A percentile compares a stretch with the other conserved stretches of the same genome.
Conservation (phyloP, 1,140 invertebrate species). For the Ectropis grisescens region DNA sequence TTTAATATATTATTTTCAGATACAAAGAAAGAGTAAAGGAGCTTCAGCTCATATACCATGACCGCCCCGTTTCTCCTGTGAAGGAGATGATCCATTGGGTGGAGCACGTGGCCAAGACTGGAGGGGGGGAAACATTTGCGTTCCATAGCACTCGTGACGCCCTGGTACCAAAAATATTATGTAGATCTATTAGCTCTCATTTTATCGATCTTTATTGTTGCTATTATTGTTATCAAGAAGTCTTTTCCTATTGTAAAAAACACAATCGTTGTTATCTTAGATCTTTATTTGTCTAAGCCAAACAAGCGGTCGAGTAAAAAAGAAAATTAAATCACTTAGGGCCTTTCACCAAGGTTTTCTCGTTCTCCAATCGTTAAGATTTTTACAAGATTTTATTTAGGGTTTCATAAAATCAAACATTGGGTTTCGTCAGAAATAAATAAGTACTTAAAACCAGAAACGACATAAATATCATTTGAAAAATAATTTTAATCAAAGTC, state of each 20-base stretch:
- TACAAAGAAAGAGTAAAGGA: conserved; percentile 16
- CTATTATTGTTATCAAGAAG: not conserved
- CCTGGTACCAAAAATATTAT: conserved; percentile 30
- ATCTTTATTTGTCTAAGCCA: too few species aligned
- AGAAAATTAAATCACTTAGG: too few species aligned
- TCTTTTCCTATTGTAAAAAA: not conserved
- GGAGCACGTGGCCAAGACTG: conserved; percentile 30
- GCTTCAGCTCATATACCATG: conserved; percentile 10
- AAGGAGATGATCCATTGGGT: conserved; percentile 15
- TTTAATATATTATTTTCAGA: conserved; percentile 16
- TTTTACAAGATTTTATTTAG: too few species aligned
- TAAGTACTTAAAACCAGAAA: too few species aligned
- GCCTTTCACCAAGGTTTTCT: too few species aligned
- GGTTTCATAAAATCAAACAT: too few species aligned
- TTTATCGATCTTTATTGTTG: conserved; percentile 4
- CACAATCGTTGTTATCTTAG: too few species aligned
- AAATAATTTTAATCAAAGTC: too few species aligned
- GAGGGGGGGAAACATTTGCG: conserved; percentile 29
- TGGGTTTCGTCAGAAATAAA: too few species aligned
- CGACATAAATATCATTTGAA: too few species aligned
- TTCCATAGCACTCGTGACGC: conserved; percentile 20
- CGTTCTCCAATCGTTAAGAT: too few species aligned
- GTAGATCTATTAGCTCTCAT: conserved; percentile 22
- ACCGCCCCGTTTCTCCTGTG: conserved; percentile 5
- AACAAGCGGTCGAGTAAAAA: too few species aligned